These are phyloP conservation scores for Halichoeres trimaculatus DNA, from an alignment of 2,113 vertebrate species.

Conservation along the genomic window DNA sequence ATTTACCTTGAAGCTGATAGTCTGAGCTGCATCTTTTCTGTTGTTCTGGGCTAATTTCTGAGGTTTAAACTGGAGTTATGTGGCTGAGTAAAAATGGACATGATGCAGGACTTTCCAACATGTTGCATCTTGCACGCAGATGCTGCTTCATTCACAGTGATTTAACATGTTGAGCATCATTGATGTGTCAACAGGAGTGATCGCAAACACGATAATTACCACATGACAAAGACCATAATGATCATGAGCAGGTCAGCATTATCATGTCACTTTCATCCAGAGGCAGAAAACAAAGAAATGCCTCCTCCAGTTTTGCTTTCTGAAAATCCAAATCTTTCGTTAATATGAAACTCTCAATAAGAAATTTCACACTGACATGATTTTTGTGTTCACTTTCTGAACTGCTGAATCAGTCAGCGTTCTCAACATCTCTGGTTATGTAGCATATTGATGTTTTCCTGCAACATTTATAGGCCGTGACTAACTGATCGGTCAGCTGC, in stretches of 20 bases:
- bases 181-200: constrained; percentile 66
- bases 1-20: neutral
- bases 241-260: constrained; percentile 45
- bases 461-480: constrained; percentile 67
- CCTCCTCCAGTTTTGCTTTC: neutral
- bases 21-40: neutral
- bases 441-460: constrained; percentile 55
- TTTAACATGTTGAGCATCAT: constrained; percentile 59
- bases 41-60: neutral
- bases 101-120: constrained; percentile 32
- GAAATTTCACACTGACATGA: neutral
- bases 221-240: constrained; percentile 72
- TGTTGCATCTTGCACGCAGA: constrained; percentile 28
- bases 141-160: constrained; percentile 60
- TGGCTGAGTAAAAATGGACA: constrained; percentile 3
- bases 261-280: constrained; percentile 55
- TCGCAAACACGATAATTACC: constrained; percentile 68
- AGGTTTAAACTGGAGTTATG: constrained; percentile 14
- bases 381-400: constrained; percentile 17
- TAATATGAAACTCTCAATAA: neutral
- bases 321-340: neutral
- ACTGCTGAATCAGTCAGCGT: constrained; percentile 43
- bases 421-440: constrained; percentile 33
- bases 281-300: constrained; percentile 48
- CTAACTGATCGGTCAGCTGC: constrained; percentile 52